These are phyloP conservation scores for Mellilla xanthometata DNA, from an alignment of 2,888 invertebrate species.

Conservation along the genomic window DNA sequence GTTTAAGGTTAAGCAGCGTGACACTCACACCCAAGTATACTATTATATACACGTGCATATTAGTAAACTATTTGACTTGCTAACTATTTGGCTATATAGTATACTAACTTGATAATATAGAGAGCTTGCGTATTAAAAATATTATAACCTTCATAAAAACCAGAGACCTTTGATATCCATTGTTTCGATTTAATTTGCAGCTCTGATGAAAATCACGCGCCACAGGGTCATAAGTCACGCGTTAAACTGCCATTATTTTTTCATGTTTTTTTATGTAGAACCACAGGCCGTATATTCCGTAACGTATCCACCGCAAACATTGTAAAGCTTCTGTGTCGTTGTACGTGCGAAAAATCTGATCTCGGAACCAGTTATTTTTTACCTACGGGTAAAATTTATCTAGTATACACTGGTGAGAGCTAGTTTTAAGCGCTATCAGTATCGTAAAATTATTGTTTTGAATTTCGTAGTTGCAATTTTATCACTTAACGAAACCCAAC, in stretches of 20 bases:
- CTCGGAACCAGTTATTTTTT: background rate
- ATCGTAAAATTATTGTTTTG: no score
- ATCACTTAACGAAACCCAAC: no score
- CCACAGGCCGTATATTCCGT: background rate
- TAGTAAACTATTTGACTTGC: no score
- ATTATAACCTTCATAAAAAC: background rate
- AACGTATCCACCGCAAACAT: conserved; percentile 14
- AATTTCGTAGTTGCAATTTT: no score
- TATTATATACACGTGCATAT: no score
- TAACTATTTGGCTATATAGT: no score
- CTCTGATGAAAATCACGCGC: background rate
- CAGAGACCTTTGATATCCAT: background rate
- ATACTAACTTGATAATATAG: no score
- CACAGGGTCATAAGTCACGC: background rate
- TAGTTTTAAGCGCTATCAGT: no score
- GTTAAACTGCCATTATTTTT: conserved; percentile 1
- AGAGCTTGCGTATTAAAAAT: no score
- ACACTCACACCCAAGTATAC: no score
- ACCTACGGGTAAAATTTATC: background rate
- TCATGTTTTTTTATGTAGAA: background rate
- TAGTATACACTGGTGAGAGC: no score
- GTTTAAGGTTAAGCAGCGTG: no score
- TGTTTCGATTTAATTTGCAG: background rate
- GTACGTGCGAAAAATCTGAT: conserved; percentile 19
- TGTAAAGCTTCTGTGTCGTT: conserved; percentile 14